A percentile compares a stretch with the other conserved stretches of the same genome.
Conservation (phyloP, 2,113 vertebrate genomes). For the Tetrax tetrax region DNA sequence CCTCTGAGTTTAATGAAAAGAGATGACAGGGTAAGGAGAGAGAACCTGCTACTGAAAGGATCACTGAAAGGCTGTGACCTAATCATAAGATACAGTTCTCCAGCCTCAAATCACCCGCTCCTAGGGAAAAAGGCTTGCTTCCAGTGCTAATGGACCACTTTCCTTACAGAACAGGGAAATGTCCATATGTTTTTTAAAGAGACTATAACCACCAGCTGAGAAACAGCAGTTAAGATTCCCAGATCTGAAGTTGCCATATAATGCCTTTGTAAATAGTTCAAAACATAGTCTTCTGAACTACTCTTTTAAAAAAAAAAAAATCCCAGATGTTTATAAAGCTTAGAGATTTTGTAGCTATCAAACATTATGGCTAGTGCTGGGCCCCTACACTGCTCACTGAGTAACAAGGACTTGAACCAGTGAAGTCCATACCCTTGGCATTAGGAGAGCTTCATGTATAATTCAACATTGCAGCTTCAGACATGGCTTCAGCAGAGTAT, state of each 20-base stretch:
- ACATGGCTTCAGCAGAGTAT: background rate
- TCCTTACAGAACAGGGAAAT: background rate
- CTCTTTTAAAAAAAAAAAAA: background rate
- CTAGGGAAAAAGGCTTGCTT: background rate
- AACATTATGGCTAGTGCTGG: accelerated
- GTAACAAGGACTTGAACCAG: background rate
- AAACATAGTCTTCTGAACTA: background rate
- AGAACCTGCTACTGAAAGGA: background rate
- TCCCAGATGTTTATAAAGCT: background rate
- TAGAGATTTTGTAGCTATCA: background rate
- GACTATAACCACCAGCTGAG: background rate
- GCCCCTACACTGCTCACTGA: background rate
- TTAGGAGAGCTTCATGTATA: background rate
- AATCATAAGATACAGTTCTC: background rate
- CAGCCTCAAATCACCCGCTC: background rate
- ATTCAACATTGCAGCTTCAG: background rate
- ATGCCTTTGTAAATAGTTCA: background rate
- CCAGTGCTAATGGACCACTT: background rate
- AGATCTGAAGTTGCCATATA: background rate
- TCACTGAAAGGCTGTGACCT: background rate
- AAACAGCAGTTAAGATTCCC: background rate
- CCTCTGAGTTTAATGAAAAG: background rate
- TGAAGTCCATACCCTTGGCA: background rate
- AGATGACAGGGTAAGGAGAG: background rate
- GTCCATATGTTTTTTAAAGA: background rate